Evolutionary conservation across 2,797 vertebrate genomes (phyloP).

Genomic region (Lophura swinhoii): DNA sequence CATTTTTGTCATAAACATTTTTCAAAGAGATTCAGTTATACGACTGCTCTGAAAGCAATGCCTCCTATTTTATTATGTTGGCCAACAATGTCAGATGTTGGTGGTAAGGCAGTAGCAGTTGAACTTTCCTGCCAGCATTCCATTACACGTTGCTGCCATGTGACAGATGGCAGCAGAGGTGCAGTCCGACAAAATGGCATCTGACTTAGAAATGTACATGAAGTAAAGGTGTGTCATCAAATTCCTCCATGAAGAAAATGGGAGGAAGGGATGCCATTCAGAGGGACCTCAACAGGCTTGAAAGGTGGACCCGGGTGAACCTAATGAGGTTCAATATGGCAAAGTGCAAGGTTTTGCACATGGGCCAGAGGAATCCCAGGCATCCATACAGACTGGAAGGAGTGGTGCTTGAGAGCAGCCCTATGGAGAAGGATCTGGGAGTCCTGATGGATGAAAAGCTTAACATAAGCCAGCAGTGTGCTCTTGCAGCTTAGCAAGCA

Average conservation of each 20-base stretch:
- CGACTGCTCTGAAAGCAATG: neutral
- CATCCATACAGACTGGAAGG: no score
- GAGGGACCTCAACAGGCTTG: no score
- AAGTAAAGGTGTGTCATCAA: neutral
- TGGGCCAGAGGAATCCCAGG: no score
- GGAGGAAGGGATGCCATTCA: no score
- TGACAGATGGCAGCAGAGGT: neutral
- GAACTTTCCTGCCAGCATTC: neutral
- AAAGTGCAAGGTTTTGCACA: no score
- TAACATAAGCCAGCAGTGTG: no score
- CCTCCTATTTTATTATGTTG: neutral
- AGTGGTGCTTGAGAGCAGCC: no score
- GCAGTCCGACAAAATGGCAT: neutral
- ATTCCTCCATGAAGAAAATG: neutral
- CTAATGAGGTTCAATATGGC: no score
- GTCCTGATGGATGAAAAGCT: no score
- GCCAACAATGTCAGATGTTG: neutral
- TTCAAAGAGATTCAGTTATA: conserved; percentile 9
- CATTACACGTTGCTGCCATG: neutral
- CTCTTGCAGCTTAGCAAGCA: no score
- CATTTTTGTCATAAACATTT: conserved; percentile 1
- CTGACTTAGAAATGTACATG: neutral
- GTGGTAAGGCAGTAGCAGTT: neutral
- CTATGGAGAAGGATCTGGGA: no score
- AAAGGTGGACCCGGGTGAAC: no score